Base-by-base conservation (phyloP, 2,797 vertebrate species). In the Takifugu ocellatus region DNA sequence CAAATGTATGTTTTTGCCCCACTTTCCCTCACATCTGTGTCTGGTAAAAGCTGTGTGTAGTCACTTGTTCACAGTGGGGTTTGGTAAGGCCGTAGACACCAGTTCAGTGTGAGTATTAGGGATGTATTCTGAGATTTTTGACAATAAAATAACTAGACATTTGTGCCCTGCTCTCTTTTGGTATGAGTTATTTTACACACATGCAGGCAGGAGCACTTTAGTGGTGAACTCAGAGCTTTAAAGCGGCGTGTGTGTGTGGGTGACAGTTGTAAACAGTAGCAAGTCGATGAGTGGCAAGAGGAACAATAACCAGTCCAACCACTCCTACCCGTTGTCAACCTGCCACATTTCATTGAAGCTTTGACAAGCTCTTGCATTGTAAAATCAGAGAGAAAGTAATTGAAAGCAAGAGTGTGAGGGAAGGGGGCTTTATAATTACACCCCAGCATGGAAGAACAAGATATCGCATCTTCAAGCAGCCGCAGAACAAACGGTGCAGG, bases 41-140 rank as follows among this genome's bases (percentile, higher is more conserved):
- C 63, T 52, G 66, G 55, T 82, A 51, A 70, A 70, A 61, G 56
- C 7, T 71, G 53, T 81, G 59, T 78, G 63, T 80, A 82, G 68
- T 50, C 24, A 33, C 48, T 54, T 75, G 54, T 55, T 6, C 5
- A 57, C 16, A 53, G 48, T 49, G 12, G 45, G 39, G 51, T 63
- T 64, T 50, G 65, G 49, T 63, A 42, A 39, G 12, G 36, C 26
- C 25, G 17, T 67, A 78, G 54, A 70, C 31, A 54, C 12, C 45
- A 49, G 68, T 63, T 63, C 43, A 63, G 56, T 57, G 54, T 66
- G 77, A 63, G 62, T 81, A 64, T 78, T 68, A 68, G 57, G 64
- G 54, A 49, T 76, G 67, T 82, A 76, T 82, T 76, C 59, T 52
- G 61, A 75, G 47, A 39, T 74, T 84, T 86, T 84, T 79, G 68